phyloP scores from a whole-genome alignment of 2,113 vertebrate species.

The Hippoglossus stenolepis region DNA sequence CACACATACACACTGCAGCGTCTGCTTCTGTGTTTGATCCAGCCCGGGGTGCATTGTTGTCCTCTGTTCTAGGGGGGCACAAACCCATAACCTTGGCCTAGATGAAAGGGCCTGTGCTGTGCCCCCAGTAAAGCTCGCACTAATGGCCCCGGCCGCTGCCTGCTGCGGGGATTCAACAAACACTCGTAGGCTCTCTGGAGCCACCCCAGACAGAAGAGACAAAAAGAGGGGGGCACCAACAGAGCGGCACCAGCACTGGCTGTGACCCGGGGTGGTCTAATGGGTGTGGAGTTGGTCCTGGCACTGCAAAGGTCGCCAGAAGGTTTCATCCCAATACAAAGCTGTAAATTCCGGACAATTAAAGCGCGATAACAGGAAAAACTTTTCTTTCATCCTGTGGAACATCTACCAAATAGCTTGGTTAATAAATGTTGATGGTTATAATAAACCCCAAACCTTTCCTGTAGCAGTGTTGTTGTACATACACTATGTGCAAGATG shows the following conservation, averaged over 20 bases:
- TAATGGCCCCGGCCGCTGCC: slow-evolving; percentile 63
- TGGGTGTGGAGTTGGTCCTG: slow-evolving; percentile 25
- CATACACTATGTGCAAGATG: no score
- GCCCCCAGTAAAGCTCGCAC: slow-evolving; percentile 69
- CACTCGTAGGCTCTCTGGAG: slow-evolving; percentile 69
- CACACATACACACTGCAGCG: slow-evolving; percentile 21
- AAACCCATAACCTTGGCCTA: slow-evolving; percentile 75
- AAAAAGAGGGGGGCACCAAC: slow-evolving; percentile 1
- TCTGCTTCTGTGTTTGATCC: slow-evolving; percentile 63
- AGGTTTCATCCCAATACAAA: slow-evolving; percentile 24
- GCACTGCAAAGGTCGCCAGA: slow-evolving; percentile 30
- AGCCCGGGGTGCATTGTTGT: slow-evolving; percentile 64
- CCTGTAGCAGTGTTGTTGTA: neutral
- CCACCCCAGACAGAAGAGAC: slow-evolving; percentile 47
- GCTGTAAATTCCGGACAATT: slow-evolving; percentile 2
- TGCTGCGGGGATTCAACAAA: slow-evolving; percentile 70
- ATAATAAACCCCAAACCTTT: neutral
- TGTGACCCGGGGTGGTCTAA: slow-evolving; percentile 33
- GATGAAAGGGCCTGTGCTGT: slow-evolving; percentile 70
- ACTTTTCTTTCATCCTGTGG: no score
- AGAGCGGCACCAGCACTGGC: slow-evolving; percentile 37
- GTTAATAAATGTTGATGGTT: neutral
- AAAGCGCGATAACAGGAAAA: neutral
- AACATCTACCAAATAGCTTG: no score
- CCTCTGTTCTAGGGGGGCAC: slow-evolving; percentile 57